Evolutionary conservation across 2,113 vertebrate genomes (phyloP), one percentile per base, ranked within the genome.

Genomic region (Rhagologus leucostigma): DNA sequence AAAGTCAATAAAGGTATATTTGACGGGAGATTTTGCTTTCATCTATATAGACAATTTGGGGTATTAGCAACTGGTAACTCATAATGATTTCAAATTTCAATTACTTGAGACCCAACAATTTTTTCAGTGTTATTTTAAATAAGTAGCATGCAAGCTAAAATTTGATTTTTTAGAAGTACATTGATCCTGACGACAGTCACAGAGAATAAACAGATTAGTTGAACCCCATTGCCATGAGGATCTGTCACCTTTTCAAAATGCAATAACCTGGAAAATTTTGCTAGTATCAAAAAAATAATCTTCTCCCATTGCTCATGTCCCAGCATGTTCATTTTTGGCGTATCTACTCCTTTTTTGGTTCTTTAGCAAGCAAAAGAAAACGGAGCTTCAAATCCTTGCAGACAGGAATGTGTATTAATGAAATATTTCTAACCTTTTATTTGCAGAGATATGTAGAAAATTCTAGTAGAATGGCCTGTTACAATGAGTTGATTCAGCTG

Each of bases 401-500:
- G 73, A 60, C 1, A 3, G 73, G 46, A 87, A 47, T 39, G 59
- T 87, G 29, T 35, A 64, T 49, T 96, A 91, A 84, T 88, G 9
- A 88, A 83, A 42, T 75, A 75, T 83, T 94, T 96, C 49, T 92
- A 55, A 84, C 41, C 63, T 98, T 97, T 89, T 64, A 22, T 96
- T 93, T 89, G 19, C 97, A 99, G 99, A 98, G 99, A 97, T 99
- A 99, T 75, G 81, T 99, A 93, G 99, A 99, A 97, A 99, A 99
- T 97, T 97, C 98, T 88, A 99, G 98, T 92, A 97, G 99, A 97
- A 99, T 99, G 99, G 98, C 99, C 96, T 99, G 99, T 97, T 99
- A 99, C 98, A 99, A 99, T 92, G 99, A 99, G 87, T 98, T 99
- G 95, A 98, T 99, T 83, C 99, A 99, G 98, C 97, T 99, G 97